phyloP scores from a whole-genome alignment of 2,888 invertebrate species.

The Teleiodes luculella region DNA sequence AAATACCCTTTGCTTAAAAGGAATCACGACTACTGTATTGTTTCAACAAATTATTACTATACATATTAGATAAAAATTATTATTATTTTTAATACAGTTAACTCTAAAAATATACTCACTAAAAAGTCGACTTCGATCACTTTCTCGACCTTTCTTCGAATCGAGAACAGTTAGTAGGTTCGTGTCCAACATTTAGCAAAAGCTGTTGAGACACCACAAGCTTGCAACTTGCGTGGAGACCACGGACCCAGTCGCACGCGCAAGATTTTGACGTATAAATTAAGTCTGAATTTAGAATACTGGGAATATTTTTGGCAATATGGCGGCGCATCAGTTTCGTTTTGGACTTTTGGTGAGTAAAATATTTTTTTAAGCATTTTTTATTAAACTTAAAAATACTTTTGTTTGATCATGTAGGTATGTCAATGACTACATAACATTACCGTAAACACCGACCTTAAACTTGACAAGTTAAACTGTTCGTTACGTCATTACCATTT shows the following conservation, averaged over 20 bases:
- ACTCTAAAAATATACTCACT: neutral
- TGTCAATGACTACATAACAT: neutral
- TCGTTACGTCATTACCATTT: too few species aligned
- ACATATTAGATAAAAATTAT: too few species aligned
- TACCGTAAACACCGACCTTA: neutral
- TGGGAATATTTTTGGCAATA: conserved; percentile 28
- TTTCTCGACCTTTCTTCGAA: neutral
- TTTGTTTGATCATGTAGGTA: too few species aligned
- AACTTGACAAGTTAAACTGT: too few species aligned
- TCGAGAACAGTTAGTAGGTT: conserved; percentile 31
- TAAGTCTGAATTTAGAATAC: conserved; percentile 16
- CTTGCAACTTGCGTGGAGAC: conserved; percentile 43
- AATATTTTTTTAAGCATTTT: neutral
- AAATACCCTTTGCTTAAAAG: too few species aligned
- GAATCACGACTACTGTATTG: too few species aligned
- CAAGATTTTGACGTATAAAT: neutral
- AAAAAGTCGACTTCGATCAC: too few species aligned
- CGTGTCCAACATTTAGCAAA: conserved; percentile 43
- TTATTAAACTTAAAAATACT: too few species aligned
- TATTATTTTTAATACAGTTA: too few species aligned
- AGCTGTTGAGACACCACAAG: conserved; percentile 42
- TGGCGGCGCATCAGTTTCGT: conserved; percentile 39
- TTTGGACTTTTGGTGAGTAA: conserved; percentile 49
- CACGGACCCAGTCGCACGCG: conserved; percentile 41
- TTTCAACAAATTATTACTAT: too few species aligned